Evolutionary conservation across 2,797 vertebrate genomes (phyloP).

Genomic region (Aldrovandia affinis): DNA sequence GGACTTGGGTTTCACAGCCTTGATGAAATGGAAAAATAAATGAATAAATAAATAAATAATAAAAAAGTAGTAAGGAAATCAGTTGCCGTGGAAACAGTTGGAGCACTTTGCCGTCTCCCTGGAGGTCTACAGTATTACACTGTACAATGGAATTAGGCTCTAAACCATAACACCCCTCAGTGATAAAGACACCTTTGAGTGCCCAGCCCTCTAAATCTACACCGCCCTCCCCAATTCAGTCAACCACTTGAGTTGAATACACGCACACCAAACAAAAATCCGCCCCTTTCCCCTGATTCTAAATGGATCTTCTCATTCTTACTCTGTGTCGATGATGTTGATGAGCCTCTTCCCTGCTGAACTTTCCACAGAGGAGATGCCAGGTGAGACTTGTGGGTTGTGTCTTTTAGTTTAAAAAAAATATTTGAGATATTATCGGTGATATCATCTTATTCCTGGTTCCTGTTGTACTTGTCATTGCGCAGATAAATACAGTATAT

Average conservation of each 20-base stretch:
- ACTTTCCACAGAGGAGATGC: no score
- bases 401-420: neutral
- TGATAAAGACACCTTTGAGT: slow-evolving; percentile 22
- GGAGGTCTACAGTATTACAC: slow-evolving; percentile 48
- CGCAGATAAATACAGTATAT: neutral
- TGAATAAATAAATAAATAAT: slow-evolving; percentile 18
- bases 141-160: slow-evolving; percentile 40
- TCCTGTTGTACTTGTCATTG: neutral
- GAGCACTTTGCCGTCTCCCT: slow-evolving; percentile 44
- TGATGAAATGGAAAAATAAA: neutral
- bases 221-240: neutral
- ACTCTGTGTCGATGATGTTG: no score
- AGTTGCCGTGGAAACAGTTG: slow-evolving; percentile 63
- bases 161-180: slow-evolving; percentile 17
- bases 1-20: slow-evolving; percentile 52
- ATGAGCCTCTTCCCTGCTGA: no score
- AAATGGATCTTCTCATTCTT: no score
- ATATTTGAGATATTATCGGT: neutral
- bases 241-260: neutral
- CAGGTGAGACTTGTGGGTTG: neutral
- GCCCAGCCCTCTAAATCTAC: neutral
- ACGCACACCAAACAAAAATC: no score
- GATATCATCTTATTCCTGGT: no score
- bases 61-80: slow-evolving; percentile 49
- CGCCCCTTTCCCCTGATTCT: no score